A percentile compares a stretch with the other conserved stretches of the same genome.
Conservation (phyloP, 2,797 vertebrate species). For the Picus viridis region DNA sequence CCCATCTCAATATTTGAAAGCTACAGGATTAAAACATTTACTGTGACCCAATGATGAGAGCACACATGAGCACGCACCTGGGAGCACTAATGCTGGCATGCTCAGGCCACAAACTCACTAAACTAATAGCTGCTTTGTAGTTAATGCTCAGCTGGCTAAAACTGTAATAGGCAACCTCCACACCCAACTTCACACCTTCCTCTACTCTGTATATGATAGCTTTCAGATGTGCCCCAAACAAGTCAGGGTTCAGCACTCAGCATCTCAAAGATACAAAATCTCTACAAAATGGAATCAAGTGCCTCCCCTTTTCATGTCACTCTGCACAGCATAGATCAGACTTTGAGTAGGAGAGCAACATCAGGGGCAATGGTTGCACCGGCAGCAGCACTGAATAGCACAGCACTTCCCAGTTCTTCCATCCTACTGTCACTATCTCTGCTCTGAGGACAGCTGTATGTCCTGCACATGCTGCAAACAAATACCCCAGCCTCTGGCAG, state of each 20-base stretch:
- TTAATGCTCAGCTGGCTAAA: neutral
- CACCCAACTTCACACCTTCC: too few species aligned
- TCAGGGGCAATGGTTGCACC: too few species aligned
- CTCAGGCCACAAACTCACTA: neutral
- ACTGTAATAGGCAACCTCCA: neutral
- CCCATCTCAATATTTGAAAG: neutral
- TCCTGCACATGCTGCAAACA: neutral
- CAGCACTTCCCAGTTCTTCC: neutral
- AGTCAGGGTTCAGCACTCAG: too few species aligned
- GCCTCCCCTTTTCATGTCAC: too few species aligned
- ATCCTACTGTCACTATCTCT: fast-evolving
- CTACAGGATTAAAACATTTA: neutral
- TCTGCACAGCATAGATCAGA: too few species aligned
- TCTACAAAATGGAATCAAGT: too few species aligned
- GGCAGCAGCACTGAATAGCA: neutral
- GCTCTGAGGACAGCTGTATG: fast-evolving
- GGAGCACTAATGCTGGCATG: neutral
- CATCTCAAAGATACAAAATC: too few species aligned
- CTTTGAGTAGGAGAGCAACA: too few species aligned
- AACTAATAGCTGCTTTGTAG: neutral
- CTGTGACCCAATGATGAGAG: neutral
- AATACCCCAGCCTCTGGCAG: fast-evolving
- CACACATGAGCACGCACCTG: neutral
- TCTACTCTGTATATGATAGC: neutral
- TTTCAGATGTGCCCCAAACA: neutral